These are phyloP conservation scores for Diabrotica undecimpunctata DNA, from an alignment of 1,140 invertebrate species.

Conservation along the genomic window DNA sequence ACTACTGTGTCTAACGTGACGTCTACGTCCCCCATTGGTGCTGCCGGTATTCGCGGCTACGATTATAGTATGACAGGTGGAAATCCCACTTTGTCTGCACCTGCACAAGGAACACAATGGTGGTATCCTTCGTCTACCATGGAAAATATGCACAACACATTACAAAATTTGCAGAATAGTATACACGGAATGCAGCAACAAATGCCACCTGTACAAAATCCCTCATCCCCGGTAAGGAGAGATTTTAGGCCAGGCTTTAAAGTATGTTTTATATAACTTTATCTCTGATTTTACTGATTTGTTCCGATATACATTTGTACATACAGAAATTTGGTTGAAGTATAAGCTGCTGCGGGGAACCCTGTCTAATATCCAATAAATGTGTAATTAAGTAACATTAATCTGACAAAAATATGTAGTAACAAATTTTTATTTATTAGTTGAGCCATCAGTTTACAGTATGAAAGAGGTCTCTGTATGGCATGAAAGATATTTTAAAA, in stretches of 20 bases:
- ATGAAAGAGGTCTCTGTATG: too few relatives aligned
- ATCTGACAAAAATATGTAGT: too few relatives aligned
- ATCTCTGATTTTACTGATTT: too few relatives aligned
- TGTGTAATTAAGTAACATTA: too few relatives aligned
- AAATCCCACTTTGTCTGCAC: conserved; percentile 47
- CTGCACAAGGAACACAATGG: conserved; percentile 62
- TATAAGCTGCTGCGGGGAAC: too few relatives aligned
- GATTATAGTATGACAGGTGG: conserved; percentile 59
- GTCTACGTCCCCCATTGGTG: conserved; percentile 46
- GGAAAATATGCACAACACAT: conserved; percentile 45
- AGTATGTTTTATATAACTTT: too few relatives aligned
- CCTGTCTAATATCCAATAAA: too few relatives aligned
- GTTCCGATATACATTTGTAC: too few relatives aligned
- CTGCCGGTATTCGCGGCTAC: conserved; percentile 48
- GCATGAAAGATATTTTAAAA: too few relatives aligned
- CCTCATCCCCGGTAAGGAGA: conserved; percentile 29
- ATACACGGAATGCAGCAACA: conserved; percentile 33
- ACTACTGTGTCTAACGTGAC: conserved; percentile 52
- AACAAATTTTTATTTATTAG: too few relatives aligned
- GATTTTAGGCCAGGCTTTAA: background rate
- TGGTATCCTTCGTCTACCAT: conserved; percentile 57
- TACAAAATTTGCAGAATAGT: conserved; percentile 43
- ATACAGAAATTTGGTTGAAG: too few relatives aligned
- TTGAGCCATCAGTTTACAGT: too few relatives aligned
- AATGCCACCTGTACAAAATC: conserved; percentile 45